Evolutionary conservation across 2,113 vertebrate genomes (phyloP).

Genomic region (Bubo blakistoni): DNA sequence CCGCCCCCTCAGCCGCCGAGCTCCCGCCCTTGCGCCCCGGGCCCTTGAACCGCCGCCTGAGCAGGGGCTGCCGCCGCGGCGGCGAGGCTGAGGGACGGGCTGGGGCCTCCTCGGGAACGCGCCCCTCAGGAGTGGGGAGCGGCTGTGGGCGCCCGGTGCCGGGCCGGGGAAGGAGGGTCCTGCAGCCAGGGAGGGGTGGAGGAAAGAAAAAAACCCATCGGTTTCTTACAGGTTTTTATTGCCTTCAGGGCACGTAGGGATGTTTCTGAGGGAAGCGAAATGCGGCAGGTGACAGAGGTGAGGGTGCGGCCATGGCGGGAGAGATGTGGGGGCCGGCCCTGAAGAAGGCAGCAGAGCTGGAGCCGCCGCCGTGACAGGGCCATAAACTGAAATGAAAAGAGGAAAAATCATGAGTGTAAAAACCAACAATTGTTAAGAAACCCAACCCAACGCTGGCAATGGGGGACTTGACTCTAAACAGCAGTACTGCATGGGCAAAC

Average conservation of each 20-base stretch:
- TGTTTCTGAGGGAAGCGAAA: too few species aligned
- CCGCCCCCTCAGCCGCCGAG: neutral
- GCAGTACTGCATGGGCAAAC: accelerated
- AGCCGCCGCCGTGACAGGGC: accelerated
- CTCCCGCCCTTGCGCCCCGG: neutral
- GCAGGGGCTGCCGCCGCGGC: neutral
- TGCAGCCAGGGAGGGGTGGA: too few species aligned
- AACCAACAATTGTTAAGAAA: neutral
- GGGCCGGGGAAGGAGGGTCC: neutral
- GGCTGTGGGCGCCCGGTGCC: neutral
- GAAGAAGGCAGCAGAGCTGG: neutral
- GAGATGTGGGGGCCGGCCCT: neutral
- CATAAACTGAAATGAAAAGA: neutral
- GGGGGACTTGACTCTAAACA: neutral
- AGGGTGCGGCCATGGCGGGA: neutral
- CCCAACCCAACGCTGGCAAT: accelerated
- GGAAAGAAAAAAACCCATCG: too few species aligned
- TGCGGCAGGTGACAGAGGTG: neutral
- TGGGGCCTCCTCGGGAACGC: too few species aligned
- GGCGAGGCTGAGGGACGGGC: too few species aligned
- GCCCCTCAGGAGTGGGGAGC: neutral
- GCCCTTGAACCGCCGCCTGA: too few species aligned
- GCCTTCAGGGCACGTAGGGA: neutral
- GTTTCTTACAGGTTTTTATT: neutral
- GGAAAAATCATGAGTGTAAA: neutral